Conservation (phyloP, 2,888 invertebrate genomes). For the Drosophila differens region DNA sequence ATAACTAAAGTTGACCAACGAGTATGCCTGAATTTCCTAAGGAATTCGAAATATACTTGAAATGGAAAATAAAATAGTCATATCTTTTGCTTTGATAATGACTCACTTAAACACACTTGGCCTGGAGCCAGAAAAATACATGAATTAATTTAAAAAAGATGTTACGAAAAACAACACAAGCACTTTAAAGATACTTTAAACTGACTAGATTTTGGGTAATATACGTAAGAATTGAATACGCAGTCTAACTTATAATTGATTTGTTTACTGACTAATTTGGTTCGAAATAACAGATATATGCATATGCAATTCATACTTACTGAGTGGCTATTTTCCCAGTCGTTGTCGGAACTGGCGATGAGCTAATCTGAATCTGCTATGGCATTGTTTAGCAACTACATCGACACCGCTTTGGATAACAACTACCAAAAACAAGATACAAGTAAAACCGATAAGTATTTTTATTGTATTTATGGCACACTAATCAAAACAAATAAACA, state of each 20-base stretch:
- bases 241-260: background rate
- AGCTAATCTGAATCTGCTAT: slow-evolving; percentile 11
- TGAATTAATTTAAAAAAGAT: background rate
- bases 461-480: slow-evolving; percentile 45
- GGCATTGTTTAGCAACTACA: slow-evolving; percentile 21
- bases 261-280: background rate
- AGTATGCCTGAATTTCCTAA: background rate
- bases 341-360: slow-evolving; percentile 14
- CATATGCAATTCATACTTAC: background rate
- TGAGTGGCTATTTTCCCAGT: background rate
- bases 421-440: slow-evolving; percentile 7
- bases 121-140: background rate
- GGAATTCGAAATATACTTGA: background rate
- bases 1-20: background rate
- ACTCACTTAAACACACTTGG: background rate
- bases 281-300: background rate
- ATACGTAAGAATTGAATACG: background rate
- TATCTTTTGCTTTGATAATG: background rate
- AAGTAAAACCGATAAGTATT: slow-evolving; percentile 42
- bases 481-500: slow-evolving; percentile 52
- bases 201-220: background rate
- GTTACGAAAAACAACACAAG: background rate
- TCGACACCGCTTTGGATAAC: background rate
- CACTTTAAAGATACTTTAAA: background rate
- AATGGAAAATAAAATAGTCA: background rate